Conservation (phyloP, 2,888 invertebrate species). For the Philonicus albiceps region DNA sequence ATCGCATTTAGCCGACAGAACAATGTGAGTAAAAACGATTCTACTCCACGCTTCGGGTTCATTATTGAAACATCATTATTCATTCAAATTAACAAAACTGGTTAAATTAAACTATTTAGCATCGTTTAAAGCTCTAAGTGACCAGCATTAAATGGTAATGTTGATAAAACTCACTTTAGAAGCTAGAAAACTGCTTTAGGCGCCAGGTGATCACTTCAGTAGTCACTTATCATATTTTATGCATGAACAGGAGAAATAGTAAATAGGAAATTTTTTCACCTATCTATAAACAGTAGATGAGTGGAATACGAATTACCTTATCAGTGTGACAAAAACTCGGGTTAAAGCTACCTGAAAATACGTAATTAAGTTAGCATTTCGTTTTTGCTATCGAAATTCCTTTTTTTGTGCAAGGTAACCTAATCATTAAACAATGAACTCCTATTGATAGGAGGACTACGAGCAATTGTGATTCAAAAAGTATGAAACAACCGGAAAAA, state of each 20-base stretch:
- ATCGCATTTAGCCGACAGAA: background rate
- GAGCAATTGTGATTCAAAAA: background rate
- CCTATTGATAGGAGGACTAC: background rate
- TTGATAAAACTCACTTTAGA: background rate
- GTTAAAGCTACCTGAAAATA: background rate
- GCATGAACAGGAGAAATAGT: background rate
- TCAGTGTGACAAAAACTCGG: background rate
- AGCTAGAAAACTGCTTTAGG: background rate
- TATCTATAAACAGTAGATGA: background rate
- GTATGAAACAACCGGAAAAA: background rate
- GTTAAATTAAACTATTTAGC: constrained; percentile 1
- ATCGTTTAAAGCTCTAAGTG: constrained; percentile 4
- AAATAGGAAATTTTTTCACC: background rate
- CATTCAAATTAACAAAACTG: constrained; percentile 13
- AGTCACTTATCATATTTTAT: background rate
- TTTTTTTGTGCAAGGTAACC: background rate
- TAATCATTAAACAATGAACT: background rate
- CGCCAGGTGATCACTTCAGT: background rate
- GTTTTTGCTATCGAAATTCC: background rate
- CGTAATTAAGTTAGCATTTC: background rate
- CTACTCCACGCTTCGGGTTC: background rate
- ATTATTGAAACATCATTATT: constrained; percentile 14
- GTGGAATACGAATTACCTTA: background rate
- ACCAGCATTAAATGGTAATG: background rate
- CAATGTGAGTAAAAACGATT: background rate